Evolutionary conservation across 2,113 vertebrate species (phyloP).

Genomic region (Epinephelus moara): DNA sequence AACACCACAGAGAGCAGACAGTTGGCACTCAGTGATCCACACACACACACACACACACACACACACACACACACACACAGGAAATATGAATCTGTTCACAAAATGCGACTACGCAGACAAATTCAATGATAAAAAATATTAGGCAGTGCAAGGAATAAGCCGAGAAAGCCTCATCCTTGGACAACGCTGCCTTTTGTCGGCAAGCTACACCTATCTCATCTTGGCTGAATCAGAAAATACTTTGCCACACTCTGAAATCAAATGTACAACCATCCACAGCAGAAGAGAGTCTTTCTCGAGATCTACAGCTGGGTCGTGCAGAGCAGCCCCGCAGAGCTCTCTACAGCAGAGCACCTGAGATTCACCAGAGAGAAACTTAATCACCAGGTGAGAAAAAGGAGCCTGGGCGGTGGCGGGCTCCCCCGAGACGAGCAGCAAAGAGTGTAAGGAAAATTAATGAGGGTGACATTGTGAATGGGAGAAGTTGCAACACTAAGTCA

Average conservation of each 20-base stretch:
- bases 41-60: slow-evolving; percentile 9
- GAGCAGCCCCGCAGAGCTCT: slow-evolving; percentile 14
- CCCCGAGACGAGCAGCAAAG: neutral
- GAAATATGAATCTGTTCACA: slow-evolving; percentile 24
- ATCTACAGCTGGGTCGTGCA: slow-evolving; percentile 2
- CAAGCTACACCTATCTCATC: neutral
- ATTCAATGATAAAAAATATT: neutral
- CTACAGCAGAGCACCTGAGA: slow-evolving; percentile 27
- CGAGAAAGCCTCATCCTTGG: neutral
- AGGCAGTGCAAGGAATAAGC: neutral
- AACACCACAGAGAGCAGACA: slow-evolving; percentile 59
- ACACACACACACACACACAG: neutral
- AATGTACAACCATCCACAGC: slow-evolving; percentile 3
- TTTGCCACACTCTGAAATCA: neutral
- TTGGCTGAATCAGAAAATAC: neutral
- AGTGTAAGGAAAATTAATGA: slow-evolving; percentile 44
- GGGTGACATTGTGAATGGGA: slow-evolving; percentile 33
- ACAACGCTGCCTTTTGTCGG: neutral
- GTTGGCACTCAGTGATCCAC: slow-evolving; percentile 47
- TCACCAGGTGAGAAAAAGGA: slow-evolving; percentile 40
- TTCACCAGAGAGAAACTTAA: slow-evolving; percentile 36
- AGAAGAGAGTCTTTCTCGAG: neutral
- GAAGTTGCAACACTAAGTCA: slow-evolving; percentile 21
- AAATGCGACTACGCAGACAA: neutral
- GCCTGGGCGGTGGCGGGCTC: slow-evolving; percentile 1